These are phyloP conservation scores for Clanis bilineata DNA, from an alignment of 2,888 invertebrate genomes.

Conservation along the genomic window DNA sequence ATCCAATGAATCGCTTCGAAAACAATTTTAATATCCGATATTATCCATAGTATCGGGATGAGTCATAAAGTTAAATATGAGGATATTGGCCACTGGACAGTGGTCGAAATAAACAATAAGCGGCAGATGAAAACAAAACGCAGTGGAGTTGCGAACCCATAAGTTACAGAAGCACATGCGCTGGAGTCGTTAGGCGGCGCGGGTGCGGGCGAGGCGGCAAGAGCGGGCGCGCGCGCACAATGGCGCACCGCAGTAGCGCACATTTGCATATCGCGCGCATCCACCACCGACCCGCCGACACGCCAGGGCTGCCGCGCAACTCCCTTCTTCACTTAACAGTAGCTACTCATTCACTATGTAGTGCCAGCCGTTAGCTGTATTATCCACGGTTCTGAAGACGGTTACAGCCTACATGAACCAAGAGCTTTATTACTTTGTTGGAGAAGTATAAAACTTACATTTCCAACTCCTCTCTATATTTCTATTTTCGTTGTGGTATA, in stretches of 20 bases:
- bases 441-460: no score
- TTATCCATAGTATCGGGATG: neutral
- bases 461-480: no score
- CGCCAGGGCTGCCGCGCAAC: slow-evolving; percentile 25
- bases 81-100: neutral
- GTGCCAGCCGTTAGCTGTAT: no score
- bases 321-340: neutral
- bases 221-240: slow-evolving; percentile 42
- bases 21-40: neutral
- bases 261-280: slow-evolving; percentile 69
- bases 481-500: no score
- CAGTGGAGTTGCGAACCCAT: slow-evolving; percentile 47
- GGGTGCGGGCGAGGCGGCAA: slow-evolving; percentile 24
- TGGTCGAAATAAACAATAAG: slow-evolving; percentile 57
- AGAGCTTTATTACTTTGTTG: no score
- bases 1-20: neutral
- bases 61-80: neutral
- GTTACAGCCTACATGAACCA: no score
- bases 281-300: slow-evolving; percentile 21
- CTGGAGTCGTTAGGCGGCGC: slow-evolving; percentile 35
- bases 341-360: neutral
- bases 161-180: slow-evolving; percentile 56
- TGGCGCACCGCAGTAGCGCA: slow-evolving; percentile 66
- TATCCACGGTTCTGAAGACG: no score
- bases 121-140: slow-evolving; percentile 37